Percentiles rank a stretch among this genome's conserved stretches.
Evolutionary conservation across 2,888 invertebrate species (phyloP).

Genomic region (Marronus borbonicus): DNA sequence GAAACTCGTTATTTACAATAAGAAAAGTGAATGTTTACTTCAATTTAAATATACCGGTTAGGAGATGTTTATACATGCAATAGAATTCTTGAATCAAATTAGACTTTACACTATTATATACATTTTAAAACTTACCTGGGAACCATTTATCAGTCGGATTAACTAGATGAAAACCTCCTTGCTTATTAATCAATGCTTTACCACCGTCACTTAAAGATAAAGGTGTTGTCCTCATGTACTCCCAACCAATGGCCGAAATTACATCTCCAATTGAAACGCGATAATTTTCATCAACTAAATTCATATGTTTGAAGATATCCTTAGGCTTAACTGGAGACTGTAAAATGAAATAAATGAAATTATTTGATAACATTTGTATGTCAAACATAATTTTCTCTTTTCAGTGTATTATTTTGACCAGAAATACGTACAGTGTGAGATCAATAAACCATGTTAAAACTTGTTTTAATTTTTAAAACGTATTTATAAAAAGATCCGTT

Average conservation of each 20-base stretch:
- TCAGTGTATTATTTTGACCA: too few species aligned
- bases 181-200: slow-evolving; percentile 79
- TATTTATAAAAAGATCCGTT: too few species aligned
- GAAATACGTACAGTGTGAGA: neutral
- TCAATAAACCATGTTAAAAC: neutral
- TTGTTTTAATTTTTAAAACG: neutral
- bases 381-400: too few species aligned
- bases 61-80: neutral
- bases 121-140: slow-evolving; percentile 74
- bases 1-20: slow-evolving; percentile 10
- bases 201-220: slow-evolving; percentile 81
- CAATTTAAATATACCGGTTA: neutral
- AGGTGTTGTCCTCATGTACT: slow-evolving; percentile 84
- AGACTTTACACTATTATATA: slow-evolving; percentile 47
- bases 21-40: slow-evolving; percentile 23
- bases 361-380: neutral
- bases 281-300: slow-evolving; percentile 84
- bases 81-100: slow-evolving; percentile 1
- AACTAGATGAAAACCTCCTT: slow-evolving; percentile 88
- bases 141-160: slow-evolving; percentile 93
- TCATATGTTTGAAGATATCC: slow-evolving; percentile 81
- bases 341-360: neutral
- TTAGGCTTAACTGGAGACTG: slow-evolving; percentile 39
- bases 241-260: slow-evolving; percentile 86
- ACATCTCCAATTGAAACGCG: slow-evolving; percentile 81